Conservation (phyloP, 1,140 invertebrate species). For the Akabosia matsudoensis region DNA sequence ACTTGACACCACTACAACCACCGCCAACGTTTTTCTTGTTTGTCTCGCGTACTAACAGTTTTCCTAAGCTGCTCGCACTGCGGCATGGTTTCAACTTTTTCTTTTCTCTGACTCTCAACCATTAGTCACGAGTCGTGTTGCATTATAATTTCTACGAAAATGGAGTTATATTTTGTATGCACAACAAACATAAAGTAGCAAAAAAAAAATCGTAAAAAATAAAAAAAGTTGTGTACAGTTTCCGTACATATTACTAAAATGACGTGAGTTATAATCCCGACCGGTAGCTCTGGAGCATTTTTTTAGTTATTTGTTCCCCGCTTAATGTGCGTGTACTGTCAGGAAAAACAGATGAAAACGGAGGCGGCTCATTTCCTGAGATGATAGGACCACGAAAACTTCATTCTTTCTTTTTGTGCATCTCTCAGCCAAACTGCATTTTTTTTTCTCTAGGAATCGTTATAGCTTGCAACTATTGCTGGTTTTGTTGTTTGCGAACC, state of each 20-base stretch:
- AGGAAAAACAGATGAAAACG: conserved; percentile 14
- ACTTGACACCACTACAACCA: conserved; percentile 8
- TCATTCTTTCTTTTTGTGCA: not conserved
- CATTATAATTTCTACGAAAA: not conserved
- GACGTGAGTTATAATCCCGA: conserved; percentile 12
- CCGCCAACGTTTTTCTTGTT: no score
- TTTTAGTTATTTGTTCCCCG: not conserved
- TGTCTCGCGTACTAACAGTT: not conserved
- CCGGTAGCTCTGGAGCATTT: not conserved
- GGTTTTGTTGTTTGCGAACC: not conserved
- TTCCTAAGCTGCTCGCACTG: not conserved
- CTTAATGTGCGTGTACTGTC: not conserved
- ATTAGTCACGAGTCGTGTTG: not conserved
- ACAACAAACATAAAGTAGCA: not conserved
- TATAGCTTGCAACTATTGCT: not conserved
- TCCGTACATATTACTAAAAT: conserved; percentile 1
- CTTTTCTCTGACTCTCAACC: not conserved
- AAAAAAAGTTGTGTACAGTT: conserved; percentile 6
- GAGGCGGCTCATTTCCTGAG: conserved; percentile 15
- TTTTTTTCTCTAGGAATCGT: no score
- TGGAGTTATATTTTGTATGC: not conserved
- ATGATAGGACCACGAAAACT: not conserved
- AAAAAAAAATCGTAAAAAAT: not conserved
- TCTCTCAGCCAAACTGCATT: not conserved
- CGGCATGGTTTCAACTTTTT: not conserved